phyloP scores from a whole-genome alignment of 2,113 vertebrate genomes.

The Rousettus leschenaultii region DNA sequence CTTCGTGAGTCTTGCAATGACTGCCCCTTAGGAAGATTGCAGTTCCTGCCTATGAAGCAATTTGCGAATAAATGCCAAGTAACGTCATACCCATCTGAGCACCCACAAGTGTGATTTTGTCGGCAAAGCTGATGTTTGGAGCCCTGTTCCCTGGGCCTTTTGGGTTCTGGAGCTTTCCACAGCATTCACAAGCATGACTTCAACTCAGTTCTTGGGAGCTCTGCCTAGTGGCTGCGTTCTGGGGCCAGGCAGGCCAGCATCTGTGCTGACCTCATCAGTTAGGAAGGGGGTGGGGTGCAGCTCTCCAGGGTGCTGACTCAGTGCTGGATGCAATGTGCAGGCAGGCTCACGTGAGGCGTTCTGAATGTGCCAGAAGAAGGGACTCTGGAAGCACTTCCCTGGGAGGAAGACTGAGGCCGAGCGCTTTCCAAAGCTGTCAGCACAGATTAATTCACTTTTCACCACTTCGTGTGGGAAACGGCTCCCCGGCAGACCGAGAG shows the following conservation, averaged over 20 bases:
- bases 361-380: neutral
- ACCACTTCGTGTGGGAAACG: rapidly evolving
- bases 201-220: neutral
- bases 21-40: neutral
- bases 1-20: neutral
- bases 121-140: neutral
- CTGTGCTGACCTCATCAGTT: neutral
- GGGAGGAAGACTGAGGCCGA: neutral
- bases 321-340: rapidly evolving
- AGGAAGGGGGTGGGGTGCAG: slow-evolving; percentile 2
- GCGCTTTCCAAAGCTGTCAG: neutral
- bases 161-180: neutral
- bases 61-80: neutral
- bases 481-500: neutral
- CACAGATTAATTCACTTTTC: neutral
- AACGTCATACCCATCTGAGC: neutral
- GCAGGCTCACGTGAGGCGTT: rapidly evolving
- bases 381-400: neutral
- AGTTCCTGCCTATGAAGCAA: neutral
- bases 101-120: neutral
- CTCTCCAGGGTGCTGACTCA: slow-evolving; percentile 56
- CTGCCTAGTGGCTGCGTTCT: neutral
- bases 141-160: neutral
- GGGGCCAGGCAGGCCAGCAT: neutral
- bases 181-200: neutral